These are phyloP conservation scores for Coptotermes formosanus DNA, from an alignment of 1,140 invertebrate genomes.

Conservation along the genomic window DNA sequence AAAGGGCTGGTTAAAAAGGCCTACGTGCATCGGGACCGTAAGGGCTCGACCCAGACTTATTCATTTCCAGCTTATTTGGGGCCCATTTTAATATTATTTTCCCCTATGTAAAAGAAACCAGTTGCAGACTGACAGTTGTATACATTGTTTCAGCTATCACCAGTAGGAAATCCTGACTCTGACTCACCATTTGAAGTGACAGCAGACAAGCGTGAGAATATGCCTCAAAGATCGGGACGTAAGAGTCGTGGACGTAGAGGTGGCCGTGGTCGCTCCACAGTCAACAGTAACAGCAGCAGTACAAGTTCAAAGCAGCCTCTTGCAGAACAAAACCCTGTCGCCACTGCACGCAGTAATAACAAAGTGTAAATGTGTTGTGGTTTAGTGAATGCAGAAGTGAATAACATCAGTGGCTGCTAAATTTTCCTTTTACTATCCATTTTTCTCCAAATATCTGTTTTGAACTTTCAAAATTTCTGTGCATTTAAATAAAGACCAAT, in stretches of 20 bases:
- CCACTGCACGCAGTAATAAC: not conserved
- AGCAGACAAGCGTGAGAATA: constrained; percentile 58
- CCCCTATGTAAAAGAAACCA: not conserved
- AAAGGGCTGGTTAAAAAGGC: no score
- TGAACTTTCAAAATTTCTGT: not conserved
- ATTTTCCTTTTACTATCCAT: not conserved
- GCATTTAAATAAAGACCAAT: not conserved
- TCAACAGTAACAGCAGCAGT: not conserved
- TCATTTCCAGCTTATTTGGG: no score
- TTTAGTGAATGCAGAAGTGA: not conserved
- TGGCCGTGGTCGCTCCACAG: constrained; percentile 26
- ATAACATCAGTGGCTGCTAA: not conserved
- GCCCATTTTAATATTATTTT: no score
- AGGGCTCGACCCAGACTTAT: no score
- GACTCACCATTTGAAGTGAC: constrained; percentile 57
- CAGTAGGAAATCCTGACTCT: constrained; percentile 45
- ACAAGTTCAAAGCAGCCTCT: constrained; percentile 19
- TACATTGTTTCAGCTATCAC: constrained; percentile 36
- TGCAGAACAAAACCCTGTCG: constrained; percentile 26
- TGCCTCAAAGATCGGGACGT: constrained; percentile 48
- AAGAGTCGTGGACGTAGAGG: constrained; percentile 53
- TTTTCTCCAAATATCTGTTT: not conserved
- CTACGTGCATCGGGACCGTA: no score
- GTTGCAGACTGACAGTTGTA: constrained; percentile 3
- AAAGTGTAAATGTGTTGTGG: not conserved